A percentile compares a stretch with the other conserved stretches of the same genome.
Evolutionary conservation across 2,113 vertebrate species (phyloP).

Genomic region (Archilochus colubris): DNA sequence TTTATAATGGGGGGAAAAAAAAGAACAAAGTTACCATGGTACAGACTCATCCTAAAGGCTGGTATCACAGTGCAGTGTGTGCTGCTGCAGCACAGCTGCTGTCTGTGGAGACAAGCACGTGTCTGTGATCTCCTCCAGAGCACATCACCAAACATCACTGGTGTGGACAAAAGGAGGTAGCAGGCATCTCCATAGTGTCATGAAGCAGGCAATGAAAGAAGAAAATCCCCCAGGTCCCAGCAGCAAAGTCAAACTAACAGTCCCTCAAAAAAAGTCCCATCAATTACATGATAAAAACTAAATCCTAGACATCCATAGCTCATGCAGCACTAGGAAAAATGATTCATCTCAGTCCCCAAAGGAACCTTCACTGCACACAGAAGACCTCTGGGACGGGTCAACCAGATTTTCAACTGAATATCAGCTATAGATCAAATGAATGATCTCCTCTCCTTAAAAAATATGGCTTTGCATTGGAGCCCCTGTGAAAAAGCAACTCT

Average conservation of each 20-base stretch:
- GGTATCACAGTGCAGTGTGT: neutral
- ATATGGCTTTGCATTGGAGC: neutral
- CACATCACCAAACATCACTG: neutral
- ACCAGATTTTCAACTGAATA: neutral
- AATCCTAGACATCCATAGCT: neutral
- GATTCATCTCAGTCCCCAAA: neutral
- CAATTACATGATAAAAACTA: neutral
- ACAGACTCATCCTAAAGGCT: neutral
- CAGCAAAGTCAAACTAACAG: neutral
- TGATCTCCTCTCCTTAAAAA: neutral
- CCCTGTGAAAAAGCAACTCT: neutral
- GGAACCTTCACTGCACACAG: neutral
- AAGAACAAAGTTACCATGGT: neutral
- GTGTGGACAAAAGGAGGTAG: neutral
- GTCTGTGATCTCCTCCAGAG: neutral
- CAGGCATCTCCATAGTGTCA: neutral
- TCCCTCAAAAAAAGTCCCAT: neutral
- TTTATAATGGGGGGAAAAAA: slow-evolving; percentile 43
- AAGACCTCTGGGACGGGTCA: neutral
- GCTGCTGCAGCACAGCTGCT: neutral
- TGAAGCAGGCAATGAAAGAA: neutral
- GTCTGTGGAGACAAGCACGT: neutral
- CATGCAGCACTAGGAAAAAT: neutral
- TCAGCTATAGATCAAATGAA: neutral
- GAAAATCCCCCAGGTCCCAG: neutral